phyloP scores from a whole-genome alignment of 2,113 vertebrate species.

The Rattus rattus region DNA sequence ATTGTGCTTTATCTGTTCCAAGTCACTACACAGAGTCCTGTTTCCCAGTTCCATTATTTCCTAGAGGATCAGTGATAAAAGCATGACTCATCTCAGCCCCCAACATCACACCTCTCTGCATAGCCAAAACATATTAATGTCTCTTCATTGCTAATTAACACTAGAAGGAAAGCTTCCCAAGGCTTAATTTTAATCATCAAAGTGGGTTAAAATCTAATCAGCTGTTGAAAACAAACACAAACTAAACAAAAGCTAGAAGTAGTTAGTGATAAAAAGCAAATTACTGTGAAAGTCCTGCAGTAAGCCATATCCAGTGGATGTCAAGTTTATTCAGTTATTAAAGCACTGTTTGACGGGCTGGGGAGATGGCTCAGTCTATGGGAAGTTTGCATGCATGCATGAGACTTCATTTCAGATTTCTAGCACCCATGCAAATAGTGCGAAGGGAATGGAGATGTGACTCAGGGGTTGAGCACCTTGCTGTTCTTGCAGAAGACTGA shows the following conservation, averaged over 20 bases:
- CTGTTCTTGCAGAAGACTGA: neutral
- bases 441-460: neutral
- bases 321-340: conserved; percentile 20
- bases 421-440: too few species aligned
- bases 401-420: neutral
- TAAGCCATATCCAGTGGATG: neutral
- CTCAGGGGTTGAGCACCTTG: neutral
- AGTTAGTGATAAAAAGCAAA: neutral
- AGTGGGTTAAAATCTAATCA: conserved; percentile 6
- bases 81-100: neutral
- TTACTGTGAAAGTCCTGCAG: conserved; percentile 26
- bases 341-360: neutral
- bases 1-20: neutral
- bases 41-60: neutral
- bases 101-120: neutral
- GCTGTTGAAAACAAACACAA: neutral
- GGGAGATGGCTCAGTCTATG: neutral
- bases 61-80: neutral
- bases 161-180: neutral
- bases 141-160: conserved; percentile 22
- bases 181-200: conserved; percentile 40
- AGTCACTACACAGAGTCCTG: neutral
- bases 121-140: neutral
- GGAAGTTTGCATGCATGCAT: neutral
- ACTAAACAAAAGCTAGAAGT: neutral